A percentile compares a stretch with the other conserved stretches of the same genome.
phyloP scores from a whole-genome alignment of 2,113 vertebrate genomes.

The Smithornis capensis region DNA sequence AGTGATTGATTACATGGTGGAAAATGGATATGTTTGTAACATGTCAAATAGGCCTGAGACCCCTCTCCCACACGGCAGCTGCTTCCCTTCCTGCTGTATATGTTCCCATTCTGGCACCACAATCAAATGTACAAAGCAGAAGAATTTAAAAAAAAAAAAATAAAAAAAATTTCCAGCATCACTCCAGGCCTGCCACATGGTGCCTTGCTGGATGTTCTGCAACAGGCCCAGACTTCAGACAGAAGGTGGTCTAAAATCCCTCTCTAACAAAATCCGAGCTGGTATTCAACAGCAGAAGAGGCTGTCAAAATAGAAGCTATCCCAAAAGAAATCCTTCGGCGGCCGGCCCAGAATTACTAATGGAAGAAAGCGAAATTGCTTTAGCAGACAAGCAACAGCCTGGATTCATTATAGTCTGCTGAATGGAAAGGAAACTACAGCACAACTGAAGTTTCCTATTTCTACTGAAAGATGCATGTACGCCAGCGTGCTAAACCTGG shows the following conservation, averaged over 20 bases:
- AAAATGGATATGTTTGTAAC: neutral
- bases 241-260: neutral
- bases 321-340: neutral
- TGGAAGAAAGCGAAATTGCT: conserved; percentile 3
- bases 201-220: neutral
- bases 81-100: neutral
- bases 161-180: neutral
- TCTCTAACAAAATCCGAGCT: neutral
- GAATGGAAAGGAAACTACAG: conserved; percentile 48
- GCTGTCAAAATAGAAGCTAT: neutral
- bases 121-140: neutral
- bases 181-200: neutral
- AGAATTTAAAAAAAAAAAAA: neutral
- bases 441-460: conserved; percentile 43
- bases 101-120: neutral
- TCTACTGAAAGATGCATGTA: neutral
- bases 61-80: neutral
- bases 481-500: neutral
- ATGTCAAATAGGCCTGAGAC: neutral
- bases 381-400: conserved; percentile 34
- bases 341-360: neutral
- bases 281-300: neutral
- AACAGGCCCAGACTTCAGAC: neutral
- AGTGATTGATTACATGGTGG: neutral
- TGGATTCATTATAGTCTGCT: neutral